Evolutionary conservation across 2,797 vertebrate genomes (phyloP), one percentile per base, ranked within the genome.

Genomic region (Leontocebus nigricollis): DNA sequence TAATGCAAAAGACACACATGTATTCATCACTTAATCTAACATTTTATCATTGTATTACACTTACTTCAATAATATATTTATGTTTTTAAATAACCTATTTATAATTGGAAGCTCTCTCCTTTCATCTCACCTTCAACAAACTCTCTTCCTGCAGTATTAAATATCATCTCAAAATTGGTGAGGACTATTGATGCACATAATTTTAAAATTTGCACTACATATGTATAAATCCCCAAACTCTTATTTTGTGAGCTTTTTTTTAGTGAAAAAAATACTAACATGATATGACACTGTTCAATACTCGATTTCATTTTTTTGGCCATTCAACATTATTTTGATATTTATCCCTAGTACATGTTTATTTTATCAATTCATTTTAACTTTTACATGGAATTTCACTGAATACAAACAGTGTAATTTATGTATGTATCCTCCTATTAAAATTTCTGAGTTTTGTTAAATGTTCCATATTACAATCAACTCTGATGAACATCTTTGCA

Each of bases 321-420:
- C 15, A 73, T 20, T 77, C 24, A 36, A 39, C 9, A 50, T 67
- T 46, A 27, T 73, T 88, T 90, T 93, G 76, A 81, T 57, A 36
- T 73, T 90, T 95, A 88, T 87, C 20, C 10, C 9, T 76, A 3
- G 6, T 70, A 57, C 15, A 26, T 4, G 33, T 79, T 96, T 93
- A n/a, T 61, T 92, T 87, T 84, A 14, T 79, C 77, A 50, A 77
- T 82, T 81, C 39, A 72, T 97, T 76, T 83, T 82, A 73, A 86
- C 7, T 57, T 48, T 41, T 90, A 41, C 14, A 5, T 88, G 72
- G 48, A 97, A 73, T 70, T 61, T 77, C 27, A 77, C 14, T 89
- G 64, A 59, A 48, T 36, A 20, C 76, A 79, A 88, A 22, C 6
- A 55, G 7, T 15, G 30, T 41, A 13, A 52, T 90, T 80, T 87